A percentile compares a stretch with the other conserved stretches of the same genome.
Conservation (phyloP, 2,113 vertebrate species). For the Paradoxurus hermaphroditus region DNA sequence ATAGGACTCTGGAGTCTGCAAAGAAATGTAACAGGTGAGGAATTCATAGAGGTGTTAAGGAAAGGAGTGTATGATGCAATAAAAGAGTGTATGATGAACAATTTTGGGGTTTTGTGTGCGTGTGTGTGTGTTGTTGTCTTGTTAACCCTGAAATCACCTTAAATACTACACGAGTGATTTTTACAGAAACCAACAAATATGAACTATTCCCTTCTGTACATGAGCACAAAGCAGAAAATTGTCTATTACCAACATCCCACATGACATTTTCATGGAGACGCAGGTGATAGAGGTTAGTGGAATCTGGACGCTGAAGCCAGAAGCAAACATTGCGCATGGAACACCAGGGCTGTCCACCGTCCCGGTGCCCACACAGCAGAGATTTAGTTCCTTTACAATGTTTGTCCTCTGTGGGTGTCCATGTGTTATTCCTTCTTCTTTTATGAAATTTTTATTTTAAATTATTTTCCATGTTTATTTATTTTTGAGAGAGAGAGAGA, state of each 20-base stretch:
- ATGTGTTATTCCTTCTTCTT: too few species aligned
- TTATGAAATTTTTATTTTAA: too few species aligned
- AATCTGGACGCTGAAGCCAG: too few species aligned
- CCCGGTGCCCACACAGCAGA: not conserved
- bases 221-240: not conserved
- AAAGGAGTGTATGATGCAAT: too few species aligned
- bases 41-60: not conserved
- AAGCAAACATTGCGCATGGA: not conserved
- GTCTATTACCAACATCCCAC: not conserved
- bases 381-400: not conserved
- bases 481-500: too few species aligned
- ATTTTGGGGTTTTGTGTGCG: not conserved
- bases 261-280: not conserved
- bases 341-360: fast-evolving
- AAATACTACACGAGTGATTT: not conserved
- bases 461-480: too few species aligned
- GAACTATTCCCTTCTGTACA: not conserved
- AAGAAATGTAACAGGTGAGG: not conserved
- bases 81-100: too few species aligned
- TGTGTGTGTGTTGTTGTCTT: not conserved
- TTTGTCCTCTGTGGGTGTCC: too few species aligned
- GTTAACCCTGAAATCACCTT: not conserved
- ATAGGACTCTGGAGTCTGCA: not conserved
- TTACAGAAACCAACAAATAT: not conserved
- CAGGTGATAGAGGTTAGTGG: not conserved